Evolutionary conservation across 2,888 invertebrate genomes (phyloP), one percentile per base, ranked within the genome.

Genomic region (Cheilosia soror): DNA sequence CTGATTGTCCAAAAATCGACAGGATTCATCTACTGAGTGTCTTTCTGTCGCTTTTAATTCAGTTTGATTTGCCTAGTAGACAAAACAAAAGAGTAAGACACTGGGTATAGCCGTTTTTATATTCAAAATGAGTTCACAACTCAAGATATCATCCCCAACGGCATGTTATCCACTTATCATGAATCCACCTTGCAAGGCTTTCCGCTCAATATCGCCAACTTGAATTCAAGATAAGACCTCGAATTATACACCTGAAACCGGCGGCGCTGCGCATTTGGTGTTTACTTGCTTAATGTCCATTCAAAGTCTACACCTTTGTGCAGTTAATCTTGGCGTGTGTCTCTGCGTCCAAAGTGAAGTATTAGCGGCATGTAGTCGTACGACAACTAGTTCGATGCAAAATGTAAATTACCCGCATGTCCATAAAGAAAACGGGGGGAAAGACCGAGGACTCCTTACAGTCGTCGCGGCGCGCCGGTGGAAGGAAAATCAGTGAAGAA

Each of bases 291-390:
- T 75, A 84, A 84, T 79, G 75, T 53, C 42, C 60, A 37, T 60
- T 80, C 71, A 71, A 58, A 63, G 69, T 79, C 73, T 71, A 60
- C 80, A 80, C 58, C 75, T 66, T 58, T 66, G 47, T 53, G 71
- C 33, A 65, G 65, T 76, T 84, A 79, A 84, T 79, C 75, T 79
- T 81, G 76, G 69, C 47, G 60, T 75, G 75, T 79, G 84, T 60
- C 62, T 66, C 69, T 57, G 47, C 40, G 44, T 25, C 25, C 57
- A 15, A 37, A 40, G 44, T 63, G 58, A 37, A 47, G 57, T 75
- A 72, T 72, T 40, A n/a, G 20, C 49, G 73, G 63, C 37, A 57
- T 47, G 57, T 44, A 68, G 51, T 44, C 44, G 27, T 66, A 82
- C 55, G 53, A 47, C 71, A 82, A 60, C 76, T 71, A 69, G 53